Base-by-base conservation (phyloP, 2,797 vertebrate species). In the Pempheris klunzingeri region DNA sequence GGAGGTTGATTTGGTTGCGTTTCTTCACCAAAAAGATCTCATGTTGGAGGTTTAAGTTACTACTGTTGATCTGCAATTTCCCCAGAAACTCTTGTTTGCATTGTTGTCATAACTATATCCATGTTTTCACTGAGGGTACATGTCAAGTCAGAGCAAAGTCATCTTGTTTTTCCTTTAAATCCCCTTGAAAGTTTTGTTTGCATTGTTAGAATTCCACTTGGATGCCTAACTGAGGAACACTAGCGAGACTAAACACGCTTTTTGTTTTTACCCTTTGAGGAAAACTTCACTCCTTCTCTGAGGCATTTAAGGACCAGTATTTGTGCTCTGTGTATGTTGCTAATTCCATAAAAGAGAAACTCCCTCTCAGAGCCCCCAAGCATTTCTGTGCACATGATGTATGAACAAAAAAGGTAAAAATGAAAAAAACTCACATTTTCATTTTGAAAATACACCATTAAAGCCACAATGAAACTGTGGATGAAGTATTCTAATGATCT, bases 181-280 rank as follows among this genome's bases (percentile, higher is more conserved):
- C 14, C 17, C 28, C 36, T 39, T 11, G 7, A 50, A 66, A 22
- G 4, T 4, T 44, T 15, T 54, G 41, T 54, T 62, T 39, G 26
- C 41, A 43, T 39, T 49, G n/a, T 47, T 62, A 2, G 30, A 53
- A 53, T 64, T 64, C 17, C 53, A 26, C 22, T 18, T 58, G 6
- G 0, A 2, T 61, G 30, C 17, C 12, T 57, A 18, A 14, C 13
- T 44, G 20, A 41, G 24, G 26, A 66, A 64, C 7, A 10, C 32
- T 7, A 39, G 20, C 20, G 13, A 55, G 20, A 5, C 43, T 36
- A 22, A 47, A 22, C 30, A 13, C 7, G 6, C 12, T 4, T 12
- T 55, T 38, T 53, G 30, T 26, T 17, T 66, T 66, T 53, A 32
- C 6, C 52, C 34, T 64, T 57, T 55, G 24, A 49, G 24, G 59